Evolutionary conservation across 2,888 invertebrate genomes (phyloP).

Genomic region (Nudaria mundana): DNA sequence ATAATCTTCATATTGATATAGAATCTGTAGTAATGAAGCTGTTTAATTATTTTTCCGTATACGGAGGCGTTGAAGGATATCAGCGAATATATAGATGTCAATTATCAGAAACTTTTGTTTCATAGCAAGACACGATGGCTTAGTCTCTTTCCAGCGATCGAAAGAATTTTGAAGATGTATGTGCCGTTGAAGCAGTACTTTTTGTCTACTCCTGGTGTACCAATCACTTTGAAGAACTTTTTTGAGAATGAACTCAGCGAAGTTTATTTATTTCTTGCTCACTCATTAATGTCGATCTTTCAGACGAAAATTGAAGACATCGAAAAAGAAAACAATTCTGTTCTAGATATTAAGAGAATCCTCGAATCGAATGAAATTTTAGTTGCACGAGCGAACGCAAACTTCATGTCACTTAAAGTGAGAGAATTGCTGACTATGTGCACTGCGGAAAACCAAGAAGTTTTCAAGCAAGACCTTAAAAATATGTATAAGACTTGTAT

Average conservation of each 20-base stretch:
- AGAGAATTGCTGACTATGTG: conserved; percentile 12
- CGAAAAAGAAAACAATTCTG: conserved; percentile 22
- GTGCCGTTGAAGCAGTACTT: conserved; percentile 31
- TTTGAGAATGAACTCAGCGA: conserved; percentile 23
- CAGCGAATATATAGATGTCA: not conserved
- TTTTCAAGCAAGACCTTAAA: conserved; percentile 18
- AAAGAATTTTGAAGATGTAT: conserved; percentile 32
- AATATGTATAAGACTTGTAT: conserved; percentile 19
- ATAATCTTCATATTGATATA: not conserved
- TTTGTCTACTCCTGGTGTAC: conserved; percentile 14
- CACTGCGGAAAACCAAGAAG: conserved; percentile 15
- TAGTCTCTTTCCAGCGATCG: conserved; percentile 32
- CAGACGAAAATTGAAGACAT: conserved; percentile 20
- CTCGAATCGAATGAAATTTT: conserved; percentile 14
- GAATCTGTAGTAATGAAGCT: not conserved
- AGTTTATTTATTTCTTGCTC: conserved; percentile 18
- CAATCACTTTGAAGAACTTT: conserved; percentile 18
- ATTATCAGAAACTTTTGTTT: not conserved
- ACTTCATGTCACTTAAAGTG: conserved; percentile 21
- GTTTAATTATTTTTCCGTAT: not conserved
- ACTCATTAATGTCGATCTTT: conserved; percentile 22
- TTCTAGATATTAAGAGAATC: conserved; percentile 16
- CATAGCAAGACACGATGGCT: not conserved
- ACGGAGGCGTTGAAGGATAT: not conserved
- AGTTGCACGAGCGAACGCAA: conserved; percentile 14